phyloP scores from a whole-genome alignment of 2,797 vertebrate genomes.

The Philypnodon macrostomus region DNA sequence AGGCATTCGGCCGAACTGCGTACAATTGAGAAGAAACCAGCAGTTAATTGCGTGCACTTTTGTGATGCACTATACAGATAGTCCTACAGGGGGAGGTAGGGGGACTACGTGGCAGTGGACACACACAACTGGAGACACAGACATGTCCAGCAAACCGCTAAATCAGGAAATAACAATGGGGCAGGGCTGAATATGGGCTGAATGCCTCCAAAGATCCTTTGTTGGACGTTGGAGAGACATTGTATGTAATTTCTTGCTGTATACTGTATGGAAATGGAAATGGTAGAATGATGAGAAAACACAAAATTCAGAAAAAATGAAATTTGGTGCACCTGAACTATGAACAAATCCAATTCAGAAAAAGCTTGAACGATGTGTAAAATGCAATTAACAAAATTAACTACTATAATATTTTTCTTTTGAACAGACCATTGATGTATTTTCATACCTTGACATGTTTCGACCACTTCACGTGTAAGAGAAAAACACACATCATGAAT shows the following conservation, averaged over 20 bases:
- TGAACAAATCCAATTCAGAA: too few relatives aligned
- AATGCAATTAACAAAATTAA: too few relatives aligned
- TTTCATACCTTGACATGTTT: too few relatives aligned
- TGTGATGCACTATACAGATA: conserved; percentile 58
- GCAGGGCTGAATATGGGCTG: conserved; percentile 82
- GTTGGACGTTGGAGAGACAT: conserved; percentile 60
- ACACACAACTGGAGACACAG: conserved; percentile 81
- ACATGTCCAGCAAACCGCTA: conserved; percentile 75
- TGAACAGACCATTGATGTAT: too few relatives aligned
- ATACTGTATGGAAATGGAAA: conserved; percentile 45
- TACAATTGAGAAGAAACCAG: conserved; percentile 92
- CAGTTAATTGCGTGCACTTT: conserved; percentile 87
- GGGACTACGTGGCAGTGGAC: conserved; percentile 80
- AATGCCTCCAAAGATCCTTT: conserved; percentile 83
- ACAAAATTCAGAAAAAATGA: conserved; percentile 28
- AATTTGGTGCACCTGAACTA: conserved; percentile 53
- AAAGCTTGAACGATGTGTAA: too few relatives aligned
- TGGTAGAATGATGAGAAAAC: conserved; percentile 50
- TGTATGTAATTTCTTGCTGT: conserved; percentile 68
- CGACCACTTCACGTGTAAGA: too few relatives aligned
- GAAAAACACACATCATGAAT: too few relatives aligned
- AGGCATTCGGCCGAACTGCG: conserved; percentile 98
- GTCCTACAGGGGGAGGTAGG: conserved; percentile 35
- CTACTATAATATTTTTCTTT: too few relatives aligned
- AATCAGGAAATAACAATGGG: conserved; percentile 73